These are phyloP conservation scores for Cyphomyrus discorhynchus DNA, from an alignment of 2,113 vertebrate genomes.

Conservation along the genomic window DNA sequence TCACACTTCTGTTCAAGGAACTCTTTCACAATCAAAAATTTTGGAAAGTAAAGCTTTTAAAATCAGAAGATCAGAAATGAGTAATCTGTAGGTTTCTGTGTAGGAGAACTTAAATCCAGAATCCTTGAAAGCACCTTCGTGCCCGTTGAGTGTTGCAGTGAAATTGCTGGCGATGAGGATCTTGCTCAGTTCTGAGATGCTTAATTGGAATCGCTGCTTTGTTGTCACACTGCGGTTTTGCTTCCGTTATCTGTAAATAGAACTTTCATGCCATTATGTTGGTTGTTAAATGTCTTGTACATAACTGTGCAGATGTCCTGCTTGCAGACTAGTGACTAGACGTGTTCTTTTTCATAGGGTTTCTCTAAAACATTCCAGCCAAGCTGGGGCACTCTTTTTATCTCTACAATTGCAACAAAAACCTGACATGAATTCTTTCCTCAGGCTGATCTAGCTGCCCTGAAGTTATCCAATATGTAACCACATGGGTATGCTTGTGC, in stretches of 20 bases:
- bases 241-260: not conserved
- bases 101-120: not conserved
- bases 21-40: not conserved
- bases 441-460: not conserved
- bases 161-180: not conserved
- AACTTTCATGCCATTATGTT: not conserved
- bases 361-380: not conserved
- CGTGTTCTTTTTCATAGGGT: not conserved
- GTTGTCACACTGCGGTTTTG: not conserved
- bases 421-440: not conserved
- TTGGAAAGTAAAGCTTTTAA: not conserved
- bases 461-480: not conserved
- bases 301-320: not conserved
- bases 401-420: not conserved
- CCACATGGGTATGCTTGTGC: not conserved
- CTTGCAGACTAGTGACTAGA: not conserved
- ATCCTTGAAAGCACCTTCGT: not conserved
- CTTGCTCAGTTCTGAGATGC: not conserved
- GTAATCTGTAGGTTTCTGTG: not conserved
- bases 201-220: not conserved
- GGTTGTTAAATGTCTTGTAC: not conserved
- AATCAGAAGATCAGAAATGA: not conserved
- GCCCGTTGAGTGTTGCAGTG: not conserved
- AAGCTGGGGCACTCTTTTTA: not conserved
- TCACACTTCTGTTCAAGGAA: not conserved